Base-by-base conservation (phyloP, 2,888 invertebrate genomes). In the Penaeus monodon region DNA sequence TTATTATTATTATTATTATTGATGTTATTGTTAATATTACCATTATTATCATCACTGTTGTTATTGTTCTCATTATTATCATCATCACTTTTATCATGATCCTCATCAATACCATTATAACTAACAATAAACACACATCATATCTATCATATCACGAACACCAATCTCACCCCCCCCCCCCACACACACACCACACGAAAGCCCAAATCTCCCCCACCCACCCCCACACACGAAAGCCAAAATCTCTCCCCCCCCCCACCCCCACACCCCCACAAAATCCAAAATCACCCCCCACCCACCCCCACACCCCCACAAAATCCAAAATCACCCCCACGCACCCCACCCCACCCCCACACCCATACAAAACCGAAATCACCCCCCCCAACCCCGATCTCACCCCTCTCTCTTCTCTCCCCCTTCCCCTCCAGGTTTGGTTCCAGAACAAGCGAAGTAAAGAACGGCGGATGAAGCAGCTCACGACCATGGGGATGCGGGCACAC, bases 391-490 rank as follows among this genome's bases (percentile, higher is more conserved):
- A 3, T 38, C 33, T 44, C 44, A 44, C 44, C 44, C 44, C 44
- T 10, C 10, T 6, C 38, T 10, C 44, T 10, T 10, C 6, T 88
- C 57, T 12, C 14, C 14, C 57, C 57, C 57, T n/a, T n/a, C 57
- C 57, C 0, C 17, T 20, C 57, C 95, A 99, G 99, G 99, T 99
- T 86, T 99, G 99, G 99, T 99, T 99, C 94, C 99, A 99, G 94
- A 99, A 99, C 94, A 97, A 99, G 93, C 94, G 99, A 89, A 98
- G 98, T 92, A 99, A 99, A 94, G 99, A 99, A 93, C 95, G 99
- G 84, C 96, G 99, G 91, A 95, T 99, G 93, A 99, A 99, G 93
- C 99, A 99, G 93, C 94, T 99, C 33, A 86, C 90, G 24, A 88
- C 90, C 38, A 88, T 90, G 89, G 90, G 90, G 22, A 90, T 90